Percentiles rank a stretch among this genome's conserved stretches.
Evolutionary conservation across 1,140 invertebrate species (phyloP).

Genomic region (Aphaenogaster rudis): DNA sequence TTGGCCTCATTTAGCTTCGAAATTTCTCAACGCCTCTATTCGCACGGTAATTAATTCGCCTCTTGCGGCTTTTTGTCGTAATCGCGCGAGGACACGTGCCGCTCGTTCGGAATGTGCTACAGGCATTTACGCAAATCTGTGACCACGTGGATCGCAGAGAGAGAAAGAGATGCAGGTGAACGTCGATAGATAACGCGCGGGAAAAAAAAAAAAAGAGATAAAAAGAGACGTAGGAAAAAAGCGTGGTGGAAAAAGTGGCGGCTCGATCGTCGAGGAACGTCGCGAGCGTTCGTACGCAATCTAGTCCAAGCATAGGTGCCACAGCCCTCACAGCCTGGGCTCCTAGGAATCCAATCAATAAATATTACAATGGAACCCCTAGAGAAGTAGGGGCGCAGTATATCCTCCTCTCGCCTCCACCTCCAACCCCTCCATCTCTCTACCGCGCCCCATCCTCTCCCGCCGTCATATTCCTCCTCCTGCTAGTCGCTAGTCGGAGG

Average conservation of each 20-base stretch:
- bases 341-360: constrained; percentile 87
- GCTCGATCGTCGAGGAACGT: constrained; percentile 35
- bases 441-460: constrained; percentile 60
- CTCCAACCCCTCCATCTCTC: constrained; percentile 37
- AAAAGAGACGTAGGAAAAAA: constrained; percentile 42
- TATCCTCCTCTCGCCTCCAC: constrained; percentile 68
- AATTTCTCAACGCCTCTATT: background rate
- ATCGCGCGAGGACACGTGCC: background rate
- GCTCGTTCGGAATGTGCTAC: background rate
- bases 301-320: constrained; percentile 65
- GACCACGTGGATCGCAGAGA: constrained; percentile 36
- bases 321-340: constrained; percentile 75
- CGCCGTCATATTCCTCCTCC: constrained; percentile 68
- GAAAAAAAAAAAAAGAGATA: constrained; percentile 45
- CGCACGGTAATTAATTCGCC: background rate
- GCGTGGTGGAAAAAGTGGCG: background rate
- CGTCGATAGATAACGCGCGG: constrained; percentile 21
- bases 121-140: constrained; percentile 31
- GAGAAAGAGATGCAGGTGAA: background rate
- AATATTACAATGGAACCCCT: constrained; percentile 87
- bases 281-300: constrained; percentile 54
- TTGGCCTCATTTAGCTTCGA: background rate
- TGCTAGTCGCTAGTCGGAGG: constrained; percentile 71
- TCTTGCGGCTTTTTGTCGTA: background rate
- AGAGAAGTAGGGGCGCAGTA: constrained; percentile 79